These are phyloP conservation scores for Sesia bembeciformis DNA, from an alignment of 2,888 invertebrate genomes.

Conservation along the genomic window DNA sequence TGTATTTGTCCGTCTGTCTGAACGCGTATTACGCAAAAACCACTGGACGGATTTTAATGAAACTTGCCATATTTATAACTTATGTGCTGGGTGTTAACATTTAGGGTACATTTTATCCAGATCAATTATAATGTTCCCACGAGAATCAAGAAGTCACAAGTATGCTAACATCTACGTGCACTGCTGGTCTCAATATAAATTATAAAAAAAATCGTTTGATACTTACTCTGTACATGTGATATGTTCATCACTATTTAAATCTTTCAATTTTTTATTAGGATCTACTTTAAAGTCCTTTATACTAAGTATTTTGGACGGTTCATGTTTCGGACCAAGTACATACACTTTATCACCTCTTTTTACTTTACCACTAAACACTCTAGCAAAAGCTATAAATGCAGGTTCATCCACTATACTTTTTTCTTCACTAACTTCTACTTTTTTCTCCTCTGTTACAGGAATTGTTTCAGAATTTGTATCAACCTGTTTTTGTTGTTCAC, in stretches of 20 bases:
- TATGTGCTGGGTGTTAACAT: no score
- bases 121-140: no score
- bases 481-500: constrained; percentile 71
- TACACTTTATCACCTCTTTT: constrained; percentile 84
- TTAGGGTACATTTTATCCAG: no score
- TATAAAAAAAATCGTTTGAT: neutral
- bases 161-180: no score
- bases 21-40: no score
- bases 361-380: constrained; percentile 92
- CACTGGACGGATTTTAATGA: no score
- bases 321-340: constrained; percentile 91
- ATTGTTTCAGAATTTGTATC: constrained; percentile 21
- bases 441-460: constrained; percentile 19
- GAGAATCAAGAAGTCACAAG: no score
- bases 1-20: no score
- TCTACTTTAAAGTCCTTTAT: constrained; percentile 54
- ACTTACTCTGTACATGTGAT: constrained; percentile 76
- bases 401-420: constrained; percentile 40
- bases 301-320: constrained; percentile 78
- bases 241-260: constrained; percentile 77
- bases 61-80: no score
- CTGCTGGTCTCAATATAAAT: no score
- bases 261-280: constrained; percentile 69
- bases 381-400: constrained; percentile 91
- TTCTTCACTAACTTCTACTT: constrained; percentile 17